Conservation (phyloP, 2,113 vertebrate species). For the Corythornis madagascariensis region DNA sequence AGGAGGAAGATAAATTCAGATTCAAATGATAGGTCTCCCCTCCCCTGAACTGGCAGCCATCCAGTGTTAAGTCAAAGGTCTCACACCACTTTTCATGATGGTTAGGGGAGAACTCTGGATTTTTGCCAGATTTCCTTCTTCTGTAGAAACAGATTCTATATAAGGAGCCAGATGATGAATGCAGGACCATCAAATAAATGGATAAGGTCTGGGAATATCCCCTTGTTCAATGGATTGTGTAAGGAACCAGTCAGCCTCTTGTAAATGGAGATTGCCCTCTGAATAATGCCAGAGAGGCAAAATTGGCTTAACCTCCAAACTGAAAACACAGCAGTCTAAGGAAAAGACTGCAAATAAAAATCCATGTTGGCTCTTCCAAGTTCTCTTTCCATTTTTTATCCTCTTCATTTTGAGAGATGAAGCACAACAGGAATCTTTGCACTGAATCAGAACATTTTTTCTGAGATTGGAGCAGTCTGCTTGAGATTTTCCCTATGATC, state of each 20-base stretch:
- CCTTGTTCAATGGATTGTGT: not conserved
- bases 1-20: not conserved
- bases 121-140: not conserved
- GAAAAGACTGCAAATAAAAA: not conserved
- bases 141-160: not conserved
- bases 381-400: not conserved
- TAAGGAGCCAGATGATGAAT: not conserved
- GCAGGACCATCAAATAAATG: not conserved
- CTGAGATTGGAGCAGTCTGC: not conserved
- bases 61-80: not conserved
- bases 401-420: not conserved
- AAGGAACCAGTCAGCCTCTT: not conserved
- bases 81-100: not conserved
- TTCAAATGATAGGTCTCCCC: not conserved
- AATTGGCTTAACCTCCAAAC: not conserved
- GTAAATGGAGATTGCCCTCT: not conserved
- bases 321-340: not conserved
- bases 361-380: not conserved
- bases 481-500: not conserved
- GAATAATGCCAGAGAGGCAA: not conserved
- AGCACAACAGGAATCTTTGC: not conserved
- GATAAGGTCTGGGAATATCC: not conserved
- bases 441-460: not conserved
- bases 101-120: not conserved
- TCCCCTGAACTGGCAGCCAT: not conserved